Percentiles rank a stretch among this genome's conserved stretches.
phyloP scores from a whole-genome alignment of 2,797 vertebrate species.

The Numenius phaeopus region DNA sequence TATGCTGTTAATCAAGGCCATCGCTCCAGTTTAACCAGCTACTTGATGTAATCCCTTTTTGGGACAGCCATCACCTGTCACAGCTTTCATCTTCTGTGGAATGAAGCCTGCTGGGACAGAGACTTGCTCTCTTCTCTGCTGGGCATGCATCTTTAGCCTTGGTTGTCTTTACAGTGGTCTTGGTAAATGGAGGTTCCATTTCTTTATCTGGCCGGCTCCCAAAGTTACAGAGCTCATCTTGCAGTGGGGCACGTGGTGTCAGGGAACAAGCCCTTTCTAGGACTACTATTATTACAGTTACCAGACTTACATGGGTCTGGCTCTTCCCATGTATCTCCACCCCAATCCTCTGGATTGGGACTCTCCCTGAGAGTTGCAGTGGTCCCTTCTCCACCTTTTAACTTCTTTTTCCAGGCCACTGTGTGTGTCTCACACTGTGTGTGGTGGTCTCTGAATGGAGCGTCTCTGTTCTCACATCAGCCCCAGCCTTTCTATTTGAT shows the following conservation, averaged over 20 bases:
- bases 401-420: neutral
- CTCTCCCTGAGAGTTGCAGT: neutral
- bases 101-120: neutral
- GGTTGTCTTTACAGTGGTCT: neutral
- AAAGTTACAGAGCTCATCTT: neutral
- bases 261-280: neutral
- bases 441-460: too few relatives aligned
- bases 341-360: neutral
- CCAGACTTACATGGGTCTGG: neutral
- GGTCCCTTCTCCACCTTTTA: neutral
- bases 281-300: neutral
- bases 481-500: neutral
- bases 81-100: neutral
- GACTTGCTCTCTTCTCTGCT: neutral
- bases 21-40: neutral
- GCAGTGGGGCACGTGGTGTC: neutral
- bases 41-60: neutral
- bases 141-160: neutral
- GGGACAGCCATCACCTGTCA: neutral
- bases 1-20: neutral
- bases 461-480: neutral
- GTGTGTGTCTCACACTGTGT: neutral
- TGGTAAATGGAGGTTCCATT: neutral
- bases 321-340: neutral
- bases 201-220: neutral